Evolutionary conservation across 1,140 invertebrate genomes (phyloP), one percentile per base, ranked within the genome.

Genomic region (Semibalanus balanoides): DNA sequence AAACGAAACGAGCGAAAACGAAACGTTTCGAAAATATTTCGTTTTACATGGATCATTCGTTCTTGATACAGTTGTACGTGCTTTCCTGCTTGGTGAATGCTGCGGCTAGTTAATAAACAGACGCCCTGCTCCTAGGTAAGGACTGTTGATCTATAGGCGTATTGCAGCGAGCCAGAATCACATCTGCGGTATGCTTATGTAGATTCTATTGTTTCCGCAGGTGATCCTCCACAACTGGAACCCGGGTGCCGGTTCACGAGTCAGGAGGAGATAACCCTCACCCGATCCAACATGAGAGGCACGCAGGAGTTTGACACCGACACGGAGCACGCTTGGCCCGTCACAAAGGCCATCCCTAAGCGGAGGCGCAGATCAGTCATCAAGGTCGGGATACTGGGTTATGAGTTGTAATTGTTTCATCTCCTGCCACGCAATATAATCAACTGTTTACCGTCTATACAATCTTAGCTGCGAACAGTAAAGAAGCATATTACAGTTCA

Each of bases 291-390:
- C 14, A 25, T 25, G 51, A 14, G 22, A 1, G 51, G 51, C 9
- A 64, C 51, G 70, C 84, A 84, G 74, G 78, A 78, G 0, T 84
- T 81, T 78, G 80, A 82, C 43, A 81, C 81, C 25, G 79, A 83
- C 74, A 79, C 79, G 40, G 76, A 79, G 29, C 79, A 82, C 64
- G n/a, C n/a, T n/a, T 84, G 80, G 79, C 84, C 84, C 27, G 77
- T 84, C 11, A 82, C 80, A 35, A 75, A 84, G 78, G 81, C 83
- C 9, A 70, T 83, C 70, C 80, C 81, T 1, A 84, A 84, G 76
- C 40, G 19, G 81, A 82, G 64, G 80, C 82, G 7, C 30, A 76
- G 29, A 76, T 79, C 82, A 83, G 76, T 70, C 74, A 29, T 69
- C 77, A 40, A 76, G 77, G n/a, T n/a, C 71, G 75, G 14, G 74